Evolutionary conservation across 1,140 invertebrate genomes (phyloP), one percentile per base, ranked within the genome.

Genomic region (Drosophila elegans): DNA sequence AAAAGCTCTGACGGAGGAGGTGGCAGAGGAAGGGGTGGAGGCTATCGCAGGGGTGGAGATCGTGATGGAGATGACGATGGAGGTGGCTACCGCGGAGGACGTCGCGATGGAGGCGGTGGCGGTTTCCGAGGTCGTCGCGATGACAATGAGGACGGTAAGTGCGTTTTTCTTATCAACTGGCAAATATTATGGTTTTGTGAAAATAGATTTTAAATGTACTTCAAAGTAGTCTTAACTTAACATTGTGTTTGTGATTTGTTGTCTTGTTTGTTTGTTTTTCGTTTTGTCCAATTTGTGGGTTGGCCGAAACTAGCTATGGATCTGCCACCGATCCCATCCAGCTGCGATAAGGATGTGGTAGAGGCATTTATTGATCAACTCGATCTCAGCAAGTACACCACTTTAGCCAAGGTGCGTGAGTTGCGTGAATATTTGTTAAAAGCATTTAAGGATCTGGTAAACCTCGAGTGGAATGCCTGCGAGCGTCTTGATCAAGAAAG

Each of bases 91-190:
- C 62, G 75, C 1, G 76, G 80, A 10, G 54, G 45, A 2, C 48
- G 29, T 32, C 68, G 53, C 36, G 67, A 53, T 10, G 68, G 53
- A 42, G 69, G 74, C 25, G 69, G 69, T 4, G 32, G 42, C 2
- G 41, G 29, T 29, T 48, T 29, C 6, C 12, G 77, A 36, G 76
- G 66, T 13, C 68, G 64, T 57, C 76, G 75, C 49, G 64, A 75
- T 60, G 54, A 77, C 21, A 56, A 72, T 27, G 51, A 81, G 0
- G 84, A 78, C 11, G 67, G 83, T 88, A 44, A 82, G 75, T 52
- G 3, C 0, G 3, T 21, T 21, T 1, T 12, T 34, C 16, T 7
- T 6, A 6, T 4, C 11, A 0, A 38, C 12, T 21, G 16, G 16
- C 16, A 21, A 4, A n/a, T n/a, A 39, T n/a, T 7, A 32, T 6